Conservation (phyloP, 2,797 vertebrate species). For the Catharus ustulatus region DNA sequence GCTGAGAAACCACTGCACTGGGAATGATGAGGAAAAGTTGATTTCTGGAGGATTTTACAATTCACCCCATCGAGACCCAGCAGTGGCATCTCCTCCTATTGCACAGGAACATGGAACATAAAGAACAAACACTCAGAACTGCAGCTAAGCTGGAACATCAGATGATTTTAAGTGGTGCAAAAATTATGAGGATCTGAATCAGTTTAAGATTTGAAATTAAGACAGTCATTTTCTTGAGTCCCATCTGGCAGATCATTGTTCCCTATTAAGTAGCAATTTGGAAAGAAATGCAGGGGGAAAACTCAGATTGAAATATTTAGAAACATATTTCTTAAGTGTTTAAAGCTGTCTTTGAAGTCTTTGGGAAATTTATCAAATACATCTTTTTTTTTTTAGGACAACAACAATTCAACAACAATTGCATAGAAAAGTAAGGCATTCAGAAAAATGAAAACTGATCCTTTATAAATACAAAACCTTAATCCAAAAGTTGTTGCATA, state of each 20-base stretch:
- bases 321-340: not conserved
- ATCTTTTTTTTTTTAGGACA: constrained; percentile 24
- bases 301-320: constrained; percentile 46
- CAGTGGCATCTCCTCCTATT: not conserved
- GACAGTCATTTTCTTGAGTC: not conserved
- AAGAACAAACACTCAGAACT: not conserved
- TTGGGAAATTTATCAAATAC: constrained; percentile 51
- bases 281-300: not conserved
- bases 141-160: not conserved
- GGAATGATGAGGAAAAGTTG: not conserved
- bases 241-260: constrained; percentile 8
- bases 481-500: constrained; percentile 58
- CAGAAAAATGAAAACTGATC: constrained; percentile 53
- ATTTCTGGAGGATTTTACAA: not conserved
- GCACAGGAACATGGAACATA: not conserved
- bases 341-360: constrained; percentile 49
- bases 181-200: not conserved
- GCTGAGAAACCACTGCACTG: not conserved
- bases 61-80: not conserved
- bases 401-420: constrained; percentile 42
- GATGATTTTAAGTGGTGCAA: not conserved
- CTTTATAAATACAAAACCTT: constrained; percentile 76
- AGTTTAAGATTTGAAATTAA: constrained; percentile 30
- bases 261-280: constrained; percentile 35
- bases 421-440: constrained; percentile 63